Conservation (phyloP, 2,797 vertebrate genomes). For the Rhabdophis nuchalis region DNA sequence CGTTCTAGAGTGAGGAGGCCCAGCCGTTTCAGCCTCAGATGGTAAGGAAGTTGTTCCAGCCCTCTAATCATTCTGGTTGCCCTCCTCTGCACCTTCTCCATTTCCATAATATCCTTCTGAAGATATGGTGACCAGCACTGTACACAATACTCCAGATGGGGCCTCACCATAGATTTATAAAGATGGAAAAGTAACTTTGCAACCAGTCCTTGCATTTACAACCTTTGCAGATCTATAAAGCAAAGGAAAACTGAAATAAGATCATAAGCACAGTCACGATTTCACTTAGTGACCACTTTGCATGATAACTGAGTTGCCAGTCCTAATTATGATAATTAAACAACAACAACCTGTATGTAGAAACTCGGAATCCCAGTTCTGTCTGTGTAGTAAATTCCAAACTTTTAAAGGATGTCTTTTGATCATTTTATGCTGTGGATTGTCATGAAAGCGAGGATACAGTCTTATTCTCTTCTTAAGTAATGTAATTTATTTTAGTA, state of each 20-base stretch:
- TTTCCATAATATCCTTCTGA: too few species aligned
- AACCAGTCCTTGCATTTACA: neutral
- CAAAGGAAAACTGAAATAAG: neutral
- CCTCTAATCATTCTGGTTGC: too few species aligned
- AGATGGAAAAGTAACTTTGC: neutral
- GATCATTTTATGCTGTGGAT: neutral
- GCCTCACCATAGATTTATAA: too few species aligned
- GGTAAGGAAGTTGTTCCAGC: too few species aligned
- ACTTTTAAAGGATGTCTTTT: neutral
- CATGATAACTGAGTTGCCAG: neutral
- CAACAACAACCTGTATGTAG: neutral
- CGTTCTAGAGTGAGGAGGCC: too few species aligned
- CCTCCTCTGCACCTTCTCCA: too few species aligned
- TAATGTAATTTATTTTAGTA: neutral
- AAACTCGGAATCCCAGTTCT: neutral
- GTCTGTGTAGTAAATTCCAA: neutral
- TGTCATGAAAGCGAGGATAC: neutral
- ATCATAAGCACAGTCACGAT: neutral
- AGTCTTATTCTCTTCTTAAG: neutral
- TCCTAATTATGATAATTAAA: neutral
- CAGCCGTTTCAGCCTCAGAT: too few species aligned
- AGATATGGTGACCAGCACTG: too few species aligned
- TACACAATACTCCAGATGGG: too few species aligned
- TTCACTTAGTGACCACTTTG: neutral
- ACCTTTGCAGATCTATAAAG: neutral